A percentile compares a stretch with the other conserved stretches of the same genome.
These are phyloP conservation scores for Orycteropus afer DNA, from an alignment of 2,113 vertebrate genomes.

Conservation along the genomic window DNA sequence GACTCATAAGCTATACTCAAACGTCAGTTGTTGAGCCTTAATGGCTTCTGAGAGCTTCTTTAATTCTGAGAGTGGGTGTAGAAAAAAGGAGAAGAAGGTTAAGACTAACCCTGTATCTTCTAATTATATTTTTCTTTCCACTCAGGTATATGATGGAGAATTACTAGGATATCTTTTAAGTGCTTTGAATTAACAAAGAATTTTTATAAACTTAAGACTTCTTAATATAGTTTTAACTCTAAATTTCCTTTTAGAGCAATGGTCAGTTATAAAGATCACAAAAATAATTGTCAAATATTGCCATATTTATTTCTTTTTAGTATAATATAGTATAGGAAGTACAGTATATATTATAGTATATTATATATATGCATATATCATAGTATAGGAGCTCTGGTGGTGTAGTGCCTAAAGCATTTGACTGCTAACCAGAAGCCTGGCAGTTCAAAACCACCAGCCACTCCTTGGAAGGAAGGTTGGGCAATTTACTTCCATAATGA, in stretches of 20 bases:
- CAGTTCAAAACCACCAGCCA: too few species aligned
- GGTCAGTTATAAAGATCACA: not conserved
- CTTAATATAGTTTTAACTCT: not conserved
- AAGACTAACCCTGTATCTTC: not conserved
- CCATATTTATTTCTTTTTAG: not conserved
- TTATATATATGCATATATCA: too few species aligned
- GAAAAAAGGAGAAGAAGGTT: not conserved
- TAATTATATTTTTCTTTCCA: not conserved
- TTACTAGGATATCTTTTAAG: not conserved
- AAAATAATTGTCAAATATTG: not conserved
- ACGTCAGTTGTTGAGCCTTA: not conserved
- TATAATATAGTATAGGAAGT: not conserved
- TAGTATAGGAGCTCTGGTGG: too few species aligned
- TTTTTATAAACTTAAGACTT: not conserved
- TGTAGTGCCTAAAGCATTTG: too few species aligned
- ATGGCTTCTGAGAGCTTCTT: not conserved
- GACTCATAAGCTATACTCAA: not conserved
- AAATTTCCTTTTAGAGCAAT: slow-evolving; percentile 18
- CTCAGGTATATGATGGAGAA: not conserved
- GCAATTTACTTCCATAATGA: too few species aligned
- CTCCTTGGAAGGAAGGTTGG: too few species aligned
- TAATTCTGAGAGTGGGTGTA: not conserved
- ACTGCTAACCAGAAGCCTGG: too few species aligned
- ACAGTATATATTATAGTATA: not conserved
- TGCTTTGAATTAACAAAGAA: slow-evolving; percentile 26